Percentiles rank a stretch among this genome's conserved stretches.
Evolutionary conservation across 1,140 invertebrate species (phyloP).

Genomic region (Drosophila sp.): DNA sequence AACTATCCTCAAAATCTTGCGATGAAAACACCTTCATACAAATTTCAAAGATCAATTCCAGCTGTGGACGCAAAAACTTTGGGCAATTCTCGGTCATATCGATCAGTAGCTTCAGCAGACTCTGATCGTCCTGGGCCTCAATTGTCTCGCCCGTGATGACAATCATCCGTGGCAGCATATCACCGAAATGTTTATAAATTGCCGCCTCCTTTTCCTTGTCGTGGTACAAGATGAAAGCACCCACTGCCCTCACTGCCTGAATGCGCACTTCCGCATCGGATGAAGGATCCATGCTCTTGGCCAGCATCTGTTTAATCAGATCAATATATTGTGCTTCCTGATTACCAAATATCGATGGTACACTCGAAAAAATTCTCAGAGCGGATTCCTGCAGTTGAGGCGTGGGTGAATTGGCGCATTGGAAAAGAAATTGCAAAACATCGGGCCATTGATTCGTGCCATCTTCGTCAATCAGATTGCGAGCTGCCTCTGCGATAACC

Average conservation of each 20-base stretch:
- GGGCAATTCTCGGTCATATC: conserved; percentile 97
- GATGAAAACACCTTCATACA: conserved; percentile 94
- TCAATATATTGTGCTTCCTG: conserved; percentile 95
- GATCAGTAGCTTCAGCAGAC: conserved; percentile 94
- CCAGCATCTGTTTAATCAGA: conserved; percentile 97
- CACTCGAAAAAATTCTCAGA: conserved; percentile 96
- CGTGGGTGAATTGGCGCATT: conserved; percentile 93
- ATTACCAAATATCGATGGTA: conserved; percentile 98
- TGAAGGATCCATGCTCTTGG: conserved; percentile 89
- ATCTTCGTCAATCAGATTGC: conserved; percentile 98
- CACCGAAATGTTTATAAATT: conserved; percentile 94
- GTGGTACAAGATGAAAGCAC: conserved; percentile 95
- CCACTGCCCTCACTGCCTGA: conserved; percentile 92
- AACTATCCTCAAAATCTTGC: conserved; percentile 90
- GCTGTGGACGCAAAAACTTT: conserved; percentile 94
- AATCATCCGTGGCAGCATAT: conserved; percentile 91
- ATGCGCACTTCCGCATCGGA: conserved; percentile 89
- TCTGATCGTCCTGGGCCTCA: conserved; percentile 93
- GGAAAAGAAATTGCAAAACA: conserved; percentile 97
- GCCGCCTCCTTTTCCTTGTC: conserved; percentile 93
- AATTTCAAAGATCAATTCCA: conserved; percentile 94
- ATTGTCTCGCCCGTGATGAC: conserved; percentile 87
- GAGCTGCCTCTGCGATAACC: conserved; percentile 95
- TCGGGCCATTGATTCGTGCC: conserved; percentile 99
- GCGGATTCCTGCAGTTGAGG: conserved; percentile 95